Conservation (phyloP, 2,113 vertebrate genomes). For the Turdus rufiventris region DNA sequence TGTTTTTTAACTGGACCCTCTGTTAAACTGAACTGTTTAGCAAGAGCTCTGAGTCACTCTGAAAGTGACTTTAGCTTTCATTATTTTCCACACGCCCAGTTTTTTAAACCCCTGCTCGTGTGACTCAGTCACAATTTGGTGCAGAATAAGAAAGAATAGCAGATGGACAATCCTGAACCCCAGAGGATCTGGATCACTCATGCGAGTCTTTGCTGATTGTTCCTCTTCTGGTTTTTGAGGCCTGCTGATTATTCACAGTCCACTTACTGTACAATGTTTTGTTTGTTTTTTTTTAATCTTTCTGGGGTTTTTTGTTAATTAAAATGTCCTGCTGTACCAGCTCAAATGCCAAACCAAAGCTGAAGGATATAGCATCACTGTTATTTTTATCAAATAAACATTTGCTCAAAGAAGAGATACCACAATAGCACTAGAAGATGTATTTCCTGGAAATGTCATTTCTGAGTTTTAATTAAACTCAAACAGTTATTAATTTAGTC, state of each 20-base stretch:
- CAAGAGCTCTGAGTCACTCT: background rate
- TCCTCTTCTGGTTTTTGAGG: background rate
- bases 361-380: background rate
- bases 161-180: background rate
- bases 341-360: background rate
- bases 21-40: background rate
- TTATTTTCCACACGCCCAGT: background rate
- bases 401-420: background rate
- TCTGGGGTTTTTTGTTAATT: background rate
- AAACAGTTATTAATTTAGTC: background rate
- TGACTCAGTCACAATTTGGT: background rate
- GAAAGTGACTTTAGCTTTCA: background rate
- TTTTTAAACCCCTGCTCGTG: background rate
- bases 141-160: background rate
- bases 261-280: accelerated
- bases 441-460: background rate
- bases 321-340: background rate
- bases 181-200: background rate
- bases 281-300: background rate
- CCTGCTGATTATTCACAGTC: background rate
- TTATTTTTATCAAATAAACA: background rate
- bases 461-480: background rate
- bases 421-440: background rate
- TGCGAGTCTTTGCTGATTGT: background rate
- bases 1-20: background rate